Conservation (phyloP, 2,888 invertebrate genomes). For the Agelastica alni region DNA sequence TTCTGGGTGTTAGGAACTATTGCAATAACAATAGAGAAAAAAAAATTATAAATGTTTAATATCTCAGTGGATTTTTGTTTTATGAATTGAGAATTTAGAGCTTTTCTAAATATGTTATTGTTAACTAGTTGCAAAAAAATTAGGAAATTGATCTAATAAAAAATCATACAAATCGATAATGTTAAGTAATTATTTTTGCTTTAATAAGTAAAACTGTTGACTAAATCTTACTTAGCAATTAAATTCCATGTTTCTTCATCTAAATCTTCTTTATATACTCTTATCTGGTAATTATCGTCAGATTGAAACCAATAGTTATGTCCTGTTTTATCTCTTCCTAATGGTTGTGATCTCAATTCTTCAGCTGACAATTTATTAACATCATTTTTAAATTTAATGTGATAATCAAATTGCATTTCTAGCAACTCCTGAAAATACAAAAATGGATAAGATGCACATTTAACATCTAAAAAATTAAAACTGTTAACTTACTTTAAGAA, state of each 20-base stretch:
- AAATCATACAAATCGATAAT: no score
- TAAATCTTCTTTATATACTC: conserved; percentile 92
- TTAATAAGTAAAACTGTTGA: no score
- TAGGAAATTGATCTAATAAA: no score
- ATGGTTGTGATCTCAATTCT: conserved; percentile 83
- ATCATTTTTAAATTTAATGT: conserved; percentile 89
- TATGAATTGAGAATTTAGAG: no score
- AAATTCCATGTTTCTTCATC: conserved; percentile 96
- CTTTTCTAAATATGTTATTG: no score
- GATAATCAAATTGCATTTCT: conserved; percentile 93
- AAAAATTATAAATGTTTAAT: no score
- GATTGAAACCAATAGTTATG: conserved; percentile 93
- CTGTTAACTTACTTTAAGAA: conserved; percentile 76
- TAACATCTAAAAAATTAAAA: conserved; percentile 27
- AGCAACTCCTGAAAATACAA: conserved; percentile 82
- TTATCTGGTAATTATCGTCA: conserved; percentile 85
- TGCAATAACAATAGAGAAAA: no score
- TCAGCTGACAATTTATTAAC: conserved; percentile 77
- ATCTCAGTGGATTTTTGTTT: no score
- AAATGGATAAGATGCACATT: no score
- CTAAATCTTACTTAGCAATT: conserved; percentile 78
- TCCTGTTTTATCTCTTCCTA: conserved; percentile 90
- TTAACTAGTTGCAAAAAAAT: no score
- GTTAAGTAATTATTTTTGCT: no score
- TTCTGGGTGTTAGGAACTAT: no score